Base-by-base conservation (phyloP, 2,113 vertebrate genomes). In the Telmatochromis sp. region DNA sequence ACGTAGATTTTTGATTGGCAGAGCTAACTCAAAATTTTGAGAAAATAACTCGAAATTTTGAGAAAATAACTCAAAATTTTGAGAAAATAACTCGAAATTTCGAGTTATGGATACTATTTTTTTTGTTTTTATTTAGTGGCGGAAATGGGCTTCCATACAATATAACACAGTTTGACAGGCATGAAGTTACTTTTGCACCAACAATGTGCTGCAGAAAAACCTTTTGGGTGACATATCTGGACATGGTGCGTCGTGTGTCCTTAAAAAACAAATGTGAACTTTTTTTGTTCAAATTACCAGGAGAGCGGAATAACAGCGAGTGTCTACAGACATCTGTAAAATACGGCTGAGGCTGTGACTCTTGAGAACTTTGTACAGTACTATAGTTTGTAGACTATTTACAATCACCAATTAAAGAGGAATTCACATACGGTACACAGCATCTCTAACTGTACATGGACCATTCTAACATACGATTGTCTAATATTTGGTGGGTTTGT, bases 311-410 rank as follows among this genome's bases (percentile, higher is more conserved):
- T 1, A 63, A 63, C 58, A n/a, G 31, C 0, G 17, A 63, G 17
- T 19, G 58, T 63, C 31, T 63, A 63, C 9, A 35, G 58, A n/a
- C 58, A 63, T 63, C 15, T 65, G 60, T 37, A 65, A 65, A n/a
- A 37, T n/a, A 65, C 2, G 0, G 19, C 19, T 12, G 60, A 37
- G 19, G 60, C 10, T 35, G 35, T 42, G n/a, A 23, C 35, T 71
- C n/a, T 42, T 23, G n/a, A 71, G n/a, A 71, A 71, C 21, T 71
- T 23, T 71, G n/a, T 2, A 42, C 35, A 23, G 65, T 9, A 42
- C 35, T 71, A 71, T 71, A 60, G 75, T 31, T 45, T 28, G 89
- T 53, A 17, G n/a, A 28, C 60, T 57, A 83, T 91, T 88, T 73
- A 83, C 10, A 55, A 40, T 75, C 75, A 68, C 42, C 19, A 37